Evolutionary conservation across 2,113 vertebrate species (phyloP).

Genomic region (Sakesphorus luctuosus): DNA sequence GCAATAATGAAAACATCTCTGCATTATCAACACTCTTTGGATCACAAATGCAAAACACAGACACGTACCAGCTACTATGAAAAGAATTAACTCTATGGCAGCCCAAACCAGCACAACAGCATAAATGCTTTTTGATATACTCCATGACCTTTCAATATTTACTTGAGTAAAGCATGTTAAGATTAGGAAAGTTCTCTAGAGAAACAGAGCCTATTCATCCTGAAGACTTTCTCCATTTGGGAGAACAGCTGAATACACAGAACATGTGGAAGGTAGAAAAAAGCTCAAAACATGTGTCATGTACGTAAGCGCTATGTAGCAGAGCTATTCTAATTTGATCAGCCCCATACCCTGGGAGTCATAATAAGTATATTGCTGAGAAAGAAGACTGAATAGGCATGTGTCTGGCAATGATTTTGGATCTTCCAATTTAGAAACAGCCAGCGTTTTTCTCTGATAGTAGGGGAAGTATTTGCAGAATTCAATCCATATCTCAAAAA

Average conservation of each 20-base stretch:
- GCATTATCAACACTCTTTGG: background rate
- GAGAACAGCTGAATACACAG: background rate
- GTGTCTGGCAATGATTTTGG: background rate
- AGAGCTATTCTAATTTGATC: background rate
- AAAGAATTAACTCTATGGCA: background rate
- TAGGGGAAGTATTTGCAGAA: background rate
- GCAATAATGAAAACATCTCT: background rate
- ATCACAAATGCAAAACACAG: background rate
- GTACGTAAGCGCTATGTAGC: background rate
- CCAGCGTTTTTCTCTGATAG: background rate
- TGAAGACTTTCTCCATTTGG: background rate
- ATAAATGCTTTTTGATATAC: background rate
- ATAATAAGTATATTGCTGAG: background rate
- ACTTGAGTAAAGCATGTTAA: background rate
- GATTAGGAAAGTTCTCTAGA: background rate
- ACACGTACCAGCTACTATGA: background rate
- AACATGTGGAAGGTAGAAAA: background rate
- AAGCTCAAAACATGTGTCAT: background rate
- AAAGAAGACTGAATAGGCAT: background rate
- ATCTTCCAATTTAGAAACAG: background rate
- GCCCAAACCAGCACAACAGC: background rate
- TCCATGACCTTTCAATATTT: background rate
- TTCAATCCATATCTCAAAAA: background rate
- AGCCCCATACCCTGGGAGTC: background rate
- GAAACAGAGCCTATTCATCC: background rate